Evolutionary conservation across 2,888 invertebrate species (phyloP).

Genomic region (Dichetophora obliterata): DNA sequence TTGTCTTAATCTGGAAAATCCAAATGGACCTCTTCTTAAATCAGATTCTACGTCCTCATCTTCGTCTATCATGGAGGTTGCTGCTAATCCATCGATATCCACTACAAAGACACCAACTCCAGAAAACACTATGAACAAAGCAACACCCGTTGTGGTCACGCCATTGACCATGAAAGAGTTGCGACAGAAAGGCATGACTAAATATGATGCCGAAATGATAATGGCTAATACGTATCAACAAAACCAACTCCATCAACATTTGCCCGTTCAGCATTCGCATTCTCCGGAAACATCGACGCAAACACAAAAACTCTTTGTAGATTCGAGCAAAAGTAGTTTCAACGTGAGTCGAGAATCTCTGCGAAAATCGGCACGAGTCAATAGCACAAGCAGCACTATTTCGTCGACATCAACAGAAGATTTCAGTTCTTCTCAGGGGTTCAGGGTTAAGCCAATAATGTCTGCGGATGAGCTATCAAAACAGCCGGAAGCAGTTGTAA

Average conservation of each 20-base stretch:
- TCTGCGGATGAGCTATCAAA: constrained; percentile 44
- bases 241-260: constrained; percentile 54
- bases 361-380: constrained; percentile 67
- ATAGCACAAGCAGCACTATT: constrained; percentile 68
- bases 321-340: constrained; percentile 45
- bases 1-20: constrained; percentile 68
- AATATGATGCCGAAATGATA: constrained; percentile 88
- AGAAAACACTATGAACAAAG: constrained; percentile 50
- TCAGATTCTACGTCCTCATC: constrained; percentile 28
- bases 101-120: constrained; percentile 1
- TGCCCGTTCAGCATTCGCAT: constrained; percentile 45
- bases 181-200: constrained; percentile 86
- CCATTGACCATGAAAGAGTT: constrained; percentile 84
- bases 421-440: constrained; percentile 20
- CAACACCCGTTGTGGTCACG: constrained; percentile 60
- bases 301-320: constrained; percentile 45
- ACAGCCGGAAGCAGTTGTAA: constrained; percentile 57
- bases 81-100: background rate
- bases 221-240: constrained; percentile 74
- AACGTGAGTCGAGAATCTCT: constrained; percentile 56
- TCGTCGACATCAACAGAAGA: constrained; percentile 67
- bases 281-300: constrained; percentile 42
- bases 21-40: constrained; percentile 43
- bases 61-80: constrained; percentile 20
- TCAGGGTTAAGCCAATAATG: background rate